phyloP scores from a whole-genome alignment of 1,140 invertebrate species.

The Drosophila serrata region DNA sequence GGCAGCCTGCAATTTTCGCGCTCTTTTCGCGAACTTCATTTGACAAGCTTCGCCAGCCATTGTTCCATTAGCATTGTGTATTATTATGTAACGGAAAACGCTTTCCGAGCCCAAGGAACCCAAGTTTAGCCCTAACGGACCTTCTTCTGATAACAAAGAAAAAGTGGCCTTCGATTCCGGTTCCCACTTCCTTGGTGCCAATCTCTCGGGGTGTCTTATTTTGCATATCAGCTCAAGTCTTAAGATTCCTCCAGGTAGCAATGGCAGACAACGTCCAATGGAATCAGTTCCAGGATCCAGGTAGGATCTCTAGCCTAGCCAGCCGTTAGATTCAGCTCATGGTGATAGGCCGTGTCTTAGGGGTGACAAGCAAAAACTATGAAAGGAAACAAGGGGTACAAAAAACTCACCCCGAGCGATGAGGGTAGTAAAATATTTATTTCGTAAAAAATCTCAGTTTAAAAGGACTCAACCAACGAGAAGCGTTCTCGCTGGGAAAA shows the following conservation, averaged over 20 bases:
- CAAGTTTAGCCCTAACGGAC: conserved; percentile 45
- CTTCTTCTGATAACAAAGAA: conserved; percentile 37
- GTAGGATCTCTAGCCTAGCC: conserved; percentile 48
- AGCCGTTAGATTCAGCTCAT: conserved; percentile 52
- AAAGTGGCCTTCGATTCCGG: conserved; percentile 38
- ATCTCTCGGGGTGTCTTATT: conserved; percentile 33
- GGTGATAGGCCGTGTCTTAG: conserved; percentile 58
- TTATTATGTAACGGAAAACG: conserved; percentile 43
- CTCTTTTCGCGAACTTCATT: conserved; percentile 49
- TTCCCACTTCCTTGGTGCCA: conserved; percentile 60
- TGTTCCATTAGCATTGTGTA: conserved; percentile 26
- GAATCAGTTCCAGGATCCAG: conserved; percentile 43
- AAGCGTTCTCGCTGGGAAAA: conserved; percentile 19
- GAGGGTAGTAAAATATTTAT: conserved; percentile 46
- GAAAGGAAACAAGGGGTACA: conserved; percentile 3
- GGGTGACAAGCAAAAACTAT: conserved; percentile 38
- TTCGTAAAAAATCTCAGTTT: conserved; percentile 25
- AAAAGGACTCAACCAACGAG: conserved; percentile 45
- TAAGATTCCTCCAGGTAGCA: conserved; percentile 49
- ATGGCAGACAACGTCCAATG: conserved; percentile 65
- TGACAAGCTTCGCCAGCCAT: conserved; percentile 31
- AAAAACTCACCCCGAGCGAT: conserved; percentile 58
- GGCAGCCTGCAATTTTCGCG: conserved; percentile 56
- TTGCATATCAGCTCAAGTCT: conserved; percentile 27
- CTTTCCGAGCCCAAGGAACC: conserved; percentile 3